These are phyloP conservation scores for Motacilla tschutschensis DNA, from an alignment of 2,113 vertebrate genomes.

Conservation along the genomic window DNA sequence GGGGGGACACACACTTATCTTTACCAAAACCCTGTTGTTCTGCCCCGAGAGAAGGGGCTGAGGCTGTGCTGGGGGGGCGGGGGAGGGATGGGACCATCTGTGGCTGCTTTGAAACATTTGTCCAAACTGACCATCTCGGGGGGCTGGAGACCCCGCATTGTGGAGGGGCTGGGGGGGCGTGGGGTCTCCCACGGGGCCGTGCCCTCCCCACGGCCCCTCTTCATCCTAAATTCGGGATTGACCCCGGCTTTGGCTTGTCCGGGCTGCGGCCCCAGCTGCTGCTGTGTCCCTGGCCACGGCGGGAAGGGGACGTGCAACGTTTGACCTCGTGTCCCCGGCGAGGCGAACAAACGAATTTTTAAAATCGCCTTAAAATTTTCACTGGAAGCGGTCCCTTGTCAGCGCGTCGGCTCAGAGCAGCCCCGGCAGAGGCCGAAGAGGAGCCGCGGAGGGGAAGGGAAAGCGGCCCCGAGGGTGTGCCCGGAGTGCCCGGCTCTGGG, in stretches of 20 bases:
- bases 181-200: background rate
- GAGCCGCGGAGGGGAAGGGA: background rate
- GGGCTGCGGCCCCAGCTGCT: background rate
- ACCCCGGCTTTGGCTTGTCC: background rate
- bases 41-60: background rate
- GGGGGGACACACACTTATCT: background rate
- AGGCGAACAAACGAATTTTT: background rate
- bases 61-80: background rate
- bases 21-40: slow-evolving; percentile 21
- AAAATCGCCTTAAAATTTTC: slow-evolving; percentile 67
- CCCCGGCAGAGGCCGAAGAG: background rate
- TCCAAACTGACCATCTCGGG: background rate
- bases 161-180: background rate
- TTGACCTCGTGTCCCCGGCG: background rate
- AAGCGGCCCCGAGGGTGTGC: background rate
- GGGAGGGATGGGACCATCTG: background rate
- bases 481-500: background rate
- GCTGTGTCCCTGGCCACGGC: background rate
- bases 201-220: background rate
- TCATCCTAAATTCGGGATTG: background rate
- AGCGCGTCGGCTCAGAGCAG: background rate
- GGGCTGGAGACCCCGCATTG: background rate
- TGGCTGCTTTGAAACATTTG: slow-evolving; percentile 9
- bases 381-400: background rate
- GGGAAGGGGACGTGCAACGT: background rate